phyloP scores from a whole-genome alignment of 2,888 invertebrate species.

The Amblyjoppa fuscipennis region DNA sequence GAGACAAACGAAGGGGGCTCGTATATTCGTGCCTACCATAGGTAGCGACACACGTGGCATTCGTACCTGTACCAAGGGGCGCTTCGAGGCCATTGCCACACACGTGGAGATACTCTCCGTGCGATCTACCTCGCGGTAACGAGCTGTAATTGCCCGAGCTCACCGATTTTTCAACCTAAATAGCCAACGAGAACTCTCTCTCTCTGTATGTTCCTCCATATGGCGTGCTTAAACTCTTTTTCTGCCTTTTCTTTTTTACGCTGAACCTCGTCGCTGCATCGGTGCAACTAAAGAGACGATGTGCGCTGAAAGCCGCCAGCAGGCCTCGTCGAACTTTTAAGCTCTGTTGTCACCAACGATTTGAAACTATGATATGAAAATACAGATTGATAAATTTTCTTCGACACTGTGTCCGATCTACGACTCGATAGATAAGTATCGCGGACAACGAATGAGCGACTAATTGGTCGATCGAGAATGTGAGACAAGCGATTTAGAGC shows the following conservation, averaged over 20 bases:
- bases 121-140: constrained; percentile 75
- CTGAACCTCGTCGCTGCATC: neutral
- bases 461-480: neutral
- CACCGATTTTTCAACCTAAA: constrained; percentile 75
- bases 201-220: neutral
- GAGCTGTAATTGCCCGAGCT: constrained; percentile 76
- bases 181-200: constrained; percentile 55
- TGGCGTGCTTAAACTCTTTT: neutral
- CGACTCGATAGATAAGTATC: too few relatives aligned
- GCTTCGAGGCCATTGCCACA: constrained; percentile 74
- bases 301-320: too few relatives aligned
- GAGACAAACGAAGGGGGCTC: constrained; percentile 29
- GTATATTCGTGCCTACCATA: constrained; percentile 40
- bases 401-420: too few relatives aligned
- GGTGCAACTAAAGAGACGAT: too few relatives aligned
- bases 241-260: neutral
- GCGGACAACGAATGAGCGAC: neutral
- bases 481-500: neutral
- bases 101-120: constrained; percentile 74
- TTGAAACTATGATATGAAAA: too few relatives aligned
- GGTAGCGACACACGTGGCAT: constrained; percentile 60
- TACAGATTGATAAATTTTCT: too few relatives aligned
- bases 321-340: neutral
- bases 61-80: constrained; percentile 52
- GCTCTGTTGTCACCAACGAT: too few relatives aligned